phyloP scores from a whole-genome alignment of 2,888 invertebrate genomes.

The Ceriagrion tenellum region DNA sequence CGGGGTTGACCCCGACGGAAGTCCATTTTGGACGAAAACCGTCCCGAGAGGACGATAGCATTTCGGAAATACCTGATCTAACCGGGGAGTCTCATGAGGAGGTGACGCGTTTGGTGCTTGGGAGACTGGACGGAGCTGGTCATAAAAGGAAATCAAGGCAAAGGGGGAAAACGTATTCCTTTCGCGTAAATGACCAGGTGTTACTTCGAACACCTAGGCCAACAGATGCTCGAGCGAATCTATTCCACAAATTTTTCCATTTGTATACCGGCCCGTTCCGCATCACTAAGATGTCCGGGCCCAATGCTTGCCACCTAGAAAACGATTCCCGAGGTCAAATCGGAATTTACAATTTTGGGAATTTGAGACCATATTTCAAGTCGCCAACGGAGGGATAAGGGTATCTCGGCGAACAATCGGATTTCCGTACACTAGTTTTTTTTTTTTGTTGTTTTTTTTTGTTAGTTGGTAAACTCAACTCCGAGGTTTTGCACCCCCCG shows the following conservation, averaged over 20 bases:
- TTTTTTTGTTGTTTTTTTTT: no score
- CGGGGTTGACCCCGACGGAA: no score
- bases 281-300: neutral
- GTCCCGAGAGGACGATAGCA: no score
- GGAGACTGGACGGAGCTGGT: neutral
- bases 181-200: neutral
- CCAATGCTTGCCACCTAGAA: neutral
- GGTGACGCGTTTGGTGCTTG: neutral
- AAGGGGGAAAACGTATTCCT: neutral
- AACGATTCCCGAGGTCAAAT: neutral
- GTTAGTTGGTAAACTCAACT: no score
- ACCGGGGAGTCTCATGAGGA: neutral
- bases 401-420: no score
- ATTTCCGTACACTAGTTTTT: no score
- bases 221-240: neutral
- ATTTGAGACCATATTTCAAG: neutral
- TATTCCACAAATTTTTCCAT: neutral
- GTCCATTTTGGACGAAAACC: no score
- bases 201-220: neutral
- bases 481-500: no score
- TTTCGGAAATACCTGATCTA: neutral
- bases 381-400: neutral
- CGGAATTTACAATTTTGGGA: neutral
- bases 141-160: neutral
- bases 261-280: neutral